These are phyloP conservation scores for Siniperca knerii DNA, from an alignment of 2,113 vertebrate species.

Conservation along the genomic window DNA sequence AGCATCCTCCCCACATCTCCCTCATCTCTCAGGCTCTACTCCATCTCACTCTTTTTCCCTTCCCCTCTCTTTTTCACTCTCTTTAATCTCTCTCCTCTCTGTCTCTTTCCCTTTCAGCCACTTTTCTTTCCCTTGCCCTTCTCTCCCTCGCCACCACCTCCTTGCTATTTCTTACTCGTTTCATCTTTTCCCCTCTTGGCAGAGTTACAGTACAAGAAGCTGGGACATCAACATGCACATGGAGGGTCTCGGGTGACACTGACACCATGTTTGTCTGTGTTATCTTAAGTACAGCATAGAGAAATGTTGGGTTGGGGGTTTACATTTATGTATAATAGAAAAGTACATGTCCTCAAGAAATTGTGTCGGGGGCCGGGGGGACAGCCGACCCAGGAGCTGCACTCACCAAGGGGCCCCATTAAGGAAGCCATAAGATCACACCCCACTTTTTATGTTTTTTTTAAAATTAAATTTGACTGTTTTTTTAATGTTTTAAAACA, in stretches of 20 bases:
- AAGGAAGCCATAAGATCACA: background rate
- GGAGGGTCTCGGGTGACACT: constrained; percentile 34
- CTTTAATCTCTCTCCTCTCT: constrained; percentile 21
- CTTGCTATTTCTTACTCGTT: constrained; percentile 11
- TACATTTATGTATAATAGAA: constrained; percentile 22
- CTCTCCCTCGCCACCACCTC: constrained; percentile 29
- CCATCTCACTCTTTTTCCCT: background rate
- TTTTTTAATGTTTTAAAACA: background rate
- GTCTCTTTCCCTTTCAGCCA: constrained; percentile 10
- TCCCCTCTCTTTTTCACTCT: constrained; percentile 1
- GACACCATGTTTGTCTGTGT: constrained; percentile 39
- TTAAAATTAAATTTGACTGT: background rate
- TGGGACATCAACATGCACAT: constrained; percentile 1
- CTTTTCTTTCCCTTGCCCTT: constrained; percentile 1
- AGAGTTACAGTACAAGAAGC: constrained; percentile 16
- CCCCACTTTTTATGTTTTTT: background rate
- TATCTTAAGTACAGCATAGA: constrained; percentile 31
- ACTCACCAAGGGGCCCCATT: background rate
- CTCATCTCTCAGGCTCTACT: background rate
- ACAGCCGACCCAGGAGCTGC: background rate
- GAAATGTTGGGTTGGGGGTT: background rate
- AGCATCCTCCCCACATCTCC: background rate
- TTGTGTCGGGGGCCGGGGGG: too few relatives aligned
- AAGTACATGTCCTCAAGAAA: constrained; percentile 13
- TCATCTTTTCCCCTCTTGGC: constrained; percentile 26